These are phyloP conservation scores for Latrodectus hesperus DNA, from an alignment of 2,888 invertebrate species.

Conservation along the genomic window DNA sequence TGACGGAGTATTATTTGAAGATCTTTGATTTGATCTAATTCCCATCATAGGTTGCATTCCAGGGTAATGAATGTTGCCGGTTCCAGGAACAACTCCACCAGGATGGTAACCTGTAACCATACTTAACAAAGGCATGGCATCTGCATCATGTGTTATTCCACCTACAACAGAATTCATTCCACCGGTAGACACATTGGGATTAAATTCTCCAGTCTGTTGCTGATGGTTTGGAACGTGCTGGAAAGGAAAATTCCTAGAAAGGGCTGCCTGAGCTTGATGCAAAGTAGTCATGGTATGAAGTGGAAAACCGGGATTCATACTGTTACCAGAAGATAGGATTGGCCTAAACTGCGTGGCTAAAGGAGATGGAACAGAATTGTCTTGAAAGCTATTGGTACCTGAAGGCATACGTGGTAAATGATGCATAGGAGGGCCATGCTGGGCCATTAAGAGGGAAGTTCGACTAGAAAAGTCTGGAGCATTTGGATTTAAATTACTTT, in stretches of 20 bases:
- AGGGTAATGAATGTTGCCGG: slow-evolving; percentile 59
- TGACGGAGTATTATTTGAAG: slow-evolving; percentile 73
- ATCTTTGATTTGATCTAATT: slow-evolving; percentile 71
- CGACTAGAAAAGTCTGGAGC: slow-evolving; percentile 85
- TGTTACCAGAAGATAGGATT: slow-evolving; percentile 42
- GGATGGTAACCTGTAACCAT: slow-evolving; percentile 63
- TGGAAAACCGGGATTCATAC: slow-evolving; percentile 50
- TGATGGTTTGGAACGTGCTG: slow-evolving; percentile 57
- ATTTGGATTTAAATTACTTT: slow-evolving; percentile 83
- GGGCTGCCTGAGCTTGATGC: slow-evolving; percentile 29
- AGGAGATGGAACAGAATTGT: slow-evolving; percentile 44
- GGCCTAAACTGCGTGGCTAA: slow-evolving; percentile 60
- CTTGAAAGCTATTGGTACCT: slow-evolving; percentile 57
- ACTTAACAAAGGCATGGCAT: slow-evolving; percentile 54
- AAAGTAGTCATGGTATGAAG: slow-evolving; percentile 45
- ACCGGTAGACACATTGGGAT: slow-evolving; percentile 40
- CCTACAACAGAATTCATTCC: slow-evolving; percentile 37
- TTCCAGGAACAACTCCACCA: slow-evolving; percentile 39
- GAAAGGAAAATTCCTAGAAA: slow-evolving; percentile 47
- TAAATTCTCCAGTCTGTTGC: slow-evolving; percentile 56
- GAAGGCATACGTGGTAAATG: slow-evolving; percentile 58
- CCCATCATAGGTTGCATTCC: slow-evolving; percentile 63
- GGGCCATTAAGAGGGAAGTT: slow-evolving; percentile 71
- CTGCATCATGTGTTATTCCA: slow-evolving; percentile 49
- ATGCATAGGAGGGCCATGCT: slow-evolving; percentile 66